Evolutionary conservation across 2,888 invertebrate species (phyloP).

Genomic region (Spodoptera exigua): DNA sequence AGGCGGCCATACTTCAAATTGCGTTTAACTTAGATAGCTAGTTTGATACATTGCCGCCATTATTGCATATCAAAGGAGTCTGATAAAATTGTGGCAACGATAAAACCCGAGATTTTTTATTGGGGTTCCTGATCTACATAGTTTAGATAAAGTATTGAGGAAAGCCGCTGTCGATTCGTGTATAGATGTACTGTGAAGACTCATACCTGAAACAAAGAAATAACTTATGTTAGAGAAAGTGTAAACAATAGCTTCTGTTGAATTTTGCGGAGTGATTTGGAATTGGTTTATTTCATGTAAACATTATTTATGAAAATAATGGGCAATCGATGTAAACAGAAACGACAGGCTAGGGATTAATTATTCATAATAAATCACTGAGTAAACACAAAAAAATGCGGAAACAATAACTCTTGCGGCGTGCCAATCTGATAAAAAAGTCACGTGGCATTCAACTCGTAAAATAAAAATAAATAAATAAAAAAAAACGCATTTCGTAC

Average conservation of each 20-base stretch:
- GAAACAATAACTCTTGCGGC: constrained; percentile 32
- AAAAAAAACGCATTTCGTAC: constrained; percentile 43
- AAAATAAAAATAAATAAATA: constrained; percentile 44
- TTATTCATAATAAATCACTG: constrained; percentile 14
- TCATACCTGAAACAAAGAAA: constrained; percentile 72
- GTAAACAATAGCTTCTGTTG: background rate
- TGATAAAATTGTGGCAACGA: constrained; percentile 79
- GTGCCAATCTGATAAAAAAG: constrained; percentile 38
- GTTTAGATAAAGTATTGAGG: constrained; percentile 51
- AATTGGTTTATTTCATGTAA: background rate
- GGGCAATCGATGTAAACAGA: background rate
- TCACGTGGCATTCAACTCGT: constrained; percentile 24
- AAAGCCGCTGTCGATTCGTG: constrained; percentile 55
- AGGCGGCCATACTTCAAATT: constrained; percentile 88
- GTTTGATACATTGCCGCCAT: constrained; percentile 87
- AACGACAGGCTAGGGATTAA: background rate
- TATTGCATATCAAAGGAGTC: constrained; percentile 86
- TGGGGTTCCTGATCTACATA: constrained; percentile 66
- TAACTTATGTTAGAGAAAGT: constrained; percentile 28
- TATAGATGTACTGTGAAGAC: constrained; percentile 24
- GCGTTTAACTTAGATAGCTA: constrained; percentile 88
- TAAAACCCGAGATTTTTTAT: constrained; percentile 68
- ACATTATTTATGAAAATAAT: background rate
- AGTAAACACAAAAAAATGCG: constrained; percentile 25
- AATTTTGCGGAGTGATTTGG: background rate